A percentile compares a stretch with the other conserved stretches of the same genome.
phyloP scores from a whole-genome alignment of 2,113 vertebrate genomes.

The Clupea harengus region DNA sequence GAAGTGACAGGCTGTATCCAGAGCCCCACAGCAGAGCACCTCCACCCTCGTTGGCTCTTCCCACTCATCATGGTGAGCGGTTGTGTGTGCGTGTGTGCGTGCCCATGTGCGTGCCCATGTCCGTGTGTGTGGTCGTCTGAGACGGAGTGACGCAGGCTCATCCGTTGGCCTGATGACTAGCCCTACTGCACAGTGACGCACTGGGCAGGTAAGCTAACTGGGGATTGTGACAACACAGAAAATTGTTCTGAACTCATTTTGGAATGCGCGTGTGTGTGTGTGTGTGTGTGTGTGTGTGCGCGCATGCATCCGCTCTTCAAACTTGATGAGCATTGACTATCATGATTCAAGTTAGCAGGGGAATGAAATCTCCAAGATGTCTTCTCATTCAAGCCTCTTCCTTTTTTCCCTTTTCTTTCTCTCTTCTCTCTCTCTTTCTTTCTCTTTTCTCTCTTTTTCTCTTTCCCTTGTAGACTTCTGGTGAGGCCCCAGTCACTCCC shows the following conservation, averaged over 20 bases:
- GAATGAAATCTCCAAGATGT: too few species aligned
- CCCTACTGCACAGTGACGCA: not conserved
- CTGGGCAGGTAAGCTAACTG: not conserved
- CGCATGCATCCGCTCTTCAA: too few species aligned
- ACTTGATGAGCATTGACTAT: not conserved
- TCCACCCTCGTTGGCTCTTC: not conserved
- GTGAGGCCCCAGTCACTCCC: slow-evolving; percentile 86
- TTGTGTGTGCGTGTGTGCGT: not conserved
- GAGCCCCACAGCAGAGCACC: not conserved
- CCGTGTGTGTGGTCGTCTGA: not conserved
- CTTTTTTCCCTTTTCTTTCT: not conserved
- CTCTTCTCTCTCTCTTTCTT: not conserved
- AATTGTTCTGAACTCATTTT: not conserved
- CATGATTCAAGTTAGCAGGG: too few species aligned
- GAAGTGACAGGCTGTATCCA: not conserved
- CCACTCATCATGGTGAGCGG: not conserved
- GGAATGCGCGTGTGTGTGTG: too few species aligned
- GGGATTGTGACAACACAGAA: not conserved
- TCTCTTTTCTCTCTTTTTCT: not conserved
- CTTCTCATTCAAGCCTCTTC: slow-evolving; percentile 21
- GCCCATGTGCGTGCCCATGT: not conserved
- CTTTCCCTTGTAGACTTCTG: slow-evolving; percentile 68
- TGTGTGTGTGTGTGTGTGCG: not conserved
- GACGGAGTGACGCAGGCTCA: not conserved
- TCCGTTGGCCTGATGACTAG: not conserved